Percentiles rank a stretch among this genome's conserved stretches.
Conservation (phyloP, 2,797 vertebrate genomes). For the Falco naumanni region DNA sequence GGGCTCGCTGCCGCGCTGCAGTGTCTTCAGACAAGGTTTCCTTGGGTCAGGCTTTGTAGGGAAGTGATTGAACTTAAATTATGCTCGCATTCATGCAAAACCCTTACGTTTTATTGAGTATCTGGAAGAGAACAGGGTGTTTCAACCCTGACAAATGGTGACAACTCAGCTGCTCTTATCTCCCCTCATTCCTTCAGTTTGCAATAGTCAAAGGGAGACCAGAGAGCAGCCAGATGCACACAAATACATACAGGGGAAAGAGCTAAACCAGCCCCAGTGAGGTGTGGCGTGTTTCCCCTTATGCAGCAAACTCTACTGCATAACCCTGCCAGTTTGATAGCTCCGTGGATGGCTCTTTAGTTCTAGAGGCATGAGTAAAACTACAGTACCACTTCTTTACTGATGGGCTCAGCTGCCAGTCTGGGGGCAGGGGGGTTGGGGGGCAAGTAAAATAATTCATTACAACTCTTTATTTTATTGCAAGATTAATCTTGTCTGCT, state of each 20-base stretch:
- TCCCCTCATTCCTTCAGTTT: not conserved
- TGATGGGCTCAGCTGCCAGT: not conserved
- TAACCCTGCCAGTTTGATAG: not conserved
- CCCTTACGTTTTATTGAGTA: not conserved
- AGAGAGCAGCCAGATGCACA: not conserved
- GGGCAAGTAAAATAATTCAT: not conserved
- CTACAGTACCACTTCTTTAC: not conserved
- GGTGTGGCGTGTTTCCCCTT: not conserved
- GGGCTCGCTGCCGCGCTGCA: not conserved
- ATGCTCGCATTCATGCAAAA: not conserved
- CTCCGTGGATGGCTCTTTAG: not conserved
- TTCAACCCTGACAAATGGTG: not conserved
- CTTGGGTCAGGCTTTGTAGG: not conserved
- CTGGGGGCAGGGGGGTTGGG: no score
- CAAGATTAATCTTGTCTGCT: not conserved
- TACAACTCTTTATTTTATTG: not conserved
- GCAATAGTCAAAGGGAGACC: not conserved
- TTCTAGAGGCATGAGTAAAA: not conserved
- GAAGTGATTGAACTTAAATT: not conserved
- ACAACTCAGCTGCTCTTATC: not conserved
- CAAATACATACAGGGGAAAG: not conserved
- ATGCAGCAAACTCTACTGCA: not conserved
- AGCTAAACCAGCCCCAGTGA: not conserved
- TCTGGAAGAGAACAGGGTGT: not conserved
- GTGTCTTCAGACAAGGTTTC: not conserved